These are phyloP conservation scores for Lacanobia oleracea DNA, from an alignment of 2,888 invertebrate species.

Conservation along the genomic window DNA sequence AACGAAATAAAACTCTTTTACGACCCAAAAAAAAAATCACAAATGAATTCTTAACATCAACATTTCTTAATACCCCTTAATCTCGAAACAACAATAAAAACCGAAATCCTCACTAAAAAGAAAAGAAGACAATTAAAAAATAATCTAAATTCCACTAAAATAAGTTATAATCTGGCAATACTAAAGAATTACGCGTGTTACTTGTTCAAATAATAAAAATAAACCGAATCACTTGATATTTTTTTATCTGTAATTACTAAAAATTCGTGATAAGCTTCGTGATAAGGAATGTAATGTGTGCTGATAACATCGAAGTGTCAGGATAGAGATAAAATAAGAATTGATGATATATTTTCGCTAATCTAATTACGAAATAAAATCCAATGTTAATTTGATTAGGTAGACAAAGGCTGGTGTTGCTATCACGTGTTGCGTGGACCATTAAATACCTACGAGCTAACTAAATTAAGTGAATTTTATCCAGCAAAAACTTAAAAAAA, in stretches of 20 bases:
- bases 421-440: constrained; percentile 24
- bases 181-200: constrained; percentile 71
- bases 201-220: constrained; percentile 63
- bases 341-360: constrained; percentile 73
- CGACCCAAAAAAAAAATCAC: background rate
- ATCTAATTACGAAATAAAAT: constrained; percentile 70
- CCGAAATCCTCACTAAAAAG: constrained; percentile 24
- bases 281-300: constrained; percentile 54
- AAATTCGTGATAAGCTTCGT: constrained; percentile 57
- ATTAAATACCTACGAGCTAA: constrained; percentile 9
- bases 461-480: background rate
- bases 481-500: background rate
- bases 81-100: constrained; percentile 32
- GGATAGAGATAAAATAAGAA: constrained; percentile 68
- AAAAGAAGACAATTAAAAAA: constrained; percentile 31
- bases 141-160: constrained; percentile 68
- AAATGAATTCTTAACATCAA: constrained; percentile 10
- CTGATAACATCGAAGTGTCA: constrained; percentile 66
- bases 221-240: constrained; percentile 61
- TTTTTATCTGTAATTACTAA: constrained; percentile 66
- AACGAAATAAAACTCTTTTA: constrained; percentile 1
- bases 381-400: constrained; percentile 64
- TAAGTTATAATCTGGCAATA: constrained; percentile 72
- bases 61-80: constrained; percentile 20
- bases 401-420: constrained; percentile 25